Conservation (phyloP, 2,888 invertebrate species). For the Leuctra nigra region DNA sequence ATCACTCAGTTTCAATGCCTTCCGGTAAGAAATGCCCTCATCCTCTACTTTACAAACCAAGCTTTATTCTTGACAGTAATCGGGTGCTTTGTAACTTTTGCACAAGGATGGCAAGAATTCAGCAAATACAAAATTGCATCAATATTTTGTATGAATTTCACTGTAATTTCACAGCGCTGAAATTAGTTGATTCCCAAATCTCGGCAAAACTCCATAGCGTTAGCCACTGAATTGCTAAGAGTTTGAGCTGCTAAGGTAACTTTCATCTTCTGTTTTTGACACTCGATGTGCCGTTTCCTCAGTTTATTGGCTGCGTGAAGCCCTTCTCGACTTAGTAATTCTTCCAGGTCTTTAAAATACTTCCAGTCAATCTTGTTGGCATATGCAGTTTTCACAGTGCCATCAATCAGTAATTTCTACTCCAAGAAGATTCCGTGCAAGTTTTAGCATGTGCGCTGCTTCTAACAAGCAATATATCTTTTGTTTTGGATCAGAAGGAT, state of each 20-base stretch:
- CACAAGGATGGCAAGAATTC: constrained; percentile 10
- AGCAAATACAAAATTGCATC: constrained; percentile 24
- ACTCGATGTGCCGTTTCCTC: constrained; percentile 21
- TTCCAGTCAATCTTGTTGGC: constrained; percentile 25
- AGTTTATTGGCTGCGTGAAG: constrained; percentile 28
- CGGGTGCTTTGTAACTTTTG: neutral
- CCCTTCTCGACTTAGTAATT: constrained; percentile 25
- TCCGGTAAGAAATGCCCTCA: neutral
- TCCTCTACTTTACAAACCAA: neutral
- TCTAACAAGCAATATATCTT: constrained; percentile 25
- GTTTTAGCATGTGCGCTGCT: constrained; percentile 30
- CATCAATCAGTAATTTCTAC: constrained; percentile 14
- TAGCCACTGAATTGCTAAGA: constrained; percentile 23
- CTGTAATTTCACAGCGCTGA: constrained; percentile 19
- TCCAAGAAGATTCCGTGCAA: constrained; percentile 27
- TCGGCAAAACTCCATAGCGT: constrained; percentile 17
- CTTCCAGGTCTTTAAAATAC: constrained; percentile 22
- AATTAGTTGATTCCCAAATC: constrained; percentile 21
- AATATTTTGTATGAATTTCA: constrained; percentile 21
- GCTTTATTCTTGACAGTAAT: neutral
- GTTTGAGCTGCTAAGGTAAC: constrained; percentile 13
- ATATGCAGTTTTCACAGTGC: constrained; percentile 15
- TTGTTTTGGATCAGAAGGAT: constrained; percentile 21
- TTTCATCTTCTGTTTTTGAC: constrained; percentile 9
- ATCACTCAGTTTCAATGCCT: neutral